A percentile compares a stretch with the other conserved stretches of the same genome.
phyloP scores from a whole-genome alignment of 35 echinoderm and acorn worm species.

The Heliocidaris erythrogramma region DNA sequence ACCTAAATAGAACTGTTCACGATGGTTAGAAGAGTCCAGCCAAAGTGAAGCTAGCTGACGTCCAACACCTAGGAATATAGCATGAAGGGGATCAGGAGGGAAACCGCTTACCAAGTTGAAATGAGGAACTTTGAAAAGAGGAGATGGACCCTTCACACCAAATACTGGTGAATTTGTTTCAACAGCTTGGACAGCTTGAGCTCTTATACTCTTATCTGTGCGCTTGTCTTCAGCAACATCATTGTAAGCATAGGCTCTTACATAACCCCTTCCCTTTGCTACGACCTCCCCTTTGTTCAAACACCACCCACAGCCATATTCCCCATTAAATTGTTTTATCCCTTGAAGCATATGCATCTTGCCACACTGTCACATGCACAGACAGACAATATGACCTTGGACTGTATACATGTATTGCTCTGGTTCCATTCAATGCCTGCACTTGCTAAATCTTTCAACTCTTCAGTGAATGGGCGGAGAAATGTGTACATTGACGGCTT shows the following conservation, averaged over 20 bases:
- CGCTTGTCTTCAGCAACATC: neutral
- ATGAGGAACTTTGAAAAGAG: neutral
- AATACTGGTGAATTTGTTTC: neutral
- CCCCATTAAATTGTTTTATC: no score
- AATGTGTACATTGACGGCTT: no score
- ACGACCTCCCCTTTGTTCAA: no score
- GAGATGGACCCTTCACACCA: neutral
- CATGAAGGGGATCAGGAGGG: conserved; percentile 1
- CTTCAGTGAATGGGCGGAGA: no score
- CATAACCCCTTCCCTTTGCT: neutral
- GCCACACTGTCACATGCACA: no score
- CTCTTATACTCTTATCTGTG: neutral
- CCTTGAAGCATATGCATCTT: no score
- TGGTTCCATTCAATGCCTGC: no score
- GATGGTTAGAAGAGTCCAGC: neutral
- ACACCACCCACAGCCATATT: no score
- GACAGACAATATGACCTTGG: no score
- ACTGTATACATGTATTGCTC: no score
- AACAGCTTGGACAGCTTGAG: neutral
- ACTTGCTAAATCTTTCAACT: no score
- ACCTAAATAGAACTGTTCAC: conserved; percentile 32
- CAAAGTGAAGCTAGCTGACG: neutral
- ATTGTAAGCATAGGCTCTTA: neutral
- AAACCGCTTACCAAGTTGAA: conserved; percentile 5
- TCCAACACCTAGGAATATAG: neutral